Conservation (phyloP, 2,797 vertebrate species). For the Ispidina picta region DNA sequence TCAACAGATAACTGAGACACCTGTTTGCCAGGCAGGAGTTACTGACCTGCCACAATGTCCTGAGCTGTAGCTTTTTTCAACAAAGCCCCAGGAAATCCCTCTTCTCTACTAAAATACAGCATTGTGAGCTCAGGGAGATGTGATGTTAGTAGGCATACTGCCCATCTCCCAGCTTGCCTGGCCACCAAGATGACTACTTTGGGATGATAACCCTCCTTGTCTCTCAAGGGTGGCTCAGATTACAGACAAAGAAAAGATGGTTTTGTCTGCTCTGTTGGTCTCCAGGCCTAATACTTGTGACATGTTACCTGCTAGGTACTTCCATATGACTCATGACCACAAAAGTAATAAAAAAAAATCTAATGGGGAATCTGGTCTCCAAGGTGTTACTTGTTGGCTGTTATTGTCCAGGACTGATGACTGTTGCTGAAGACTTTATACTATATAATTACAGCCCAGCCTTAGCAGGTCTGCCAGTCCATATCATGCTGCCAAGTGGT, state of each 20-base stretch:
- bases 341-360: background rate
- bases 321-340: background rate
- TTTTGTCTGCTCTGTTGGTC: background rate
- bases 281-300: background rate
- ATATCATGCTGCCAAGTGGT: rapidly evolving
- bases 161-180: background rate
- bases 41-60: background rate
- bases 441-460: background rate
- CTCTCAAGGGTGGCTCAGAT: background rate
- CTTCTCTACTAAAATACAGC: background rate
- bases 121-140: background rate
- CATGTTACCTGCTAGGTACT: background rate
- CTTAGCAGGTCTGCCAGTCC: background rate
- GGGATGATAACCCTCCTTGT: background rate
- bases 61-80: background rate
- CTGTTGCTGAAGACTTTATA: background rate
- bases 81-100: background rate
- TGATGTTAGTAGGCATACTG: background rate
- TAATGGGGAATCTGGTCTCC: background rate
- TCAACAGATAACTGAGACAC: background rate
- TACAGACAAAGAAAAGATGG: background rate
- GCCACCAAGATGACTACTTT: rapidly evolving
- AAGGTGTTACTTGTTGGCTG: conserved; percentile 1
- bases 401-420: background rate
- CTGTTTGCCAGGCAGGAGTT: background rate